Conservation (phyloP, 2,888 invertebrate genomes). For the Neoascia interrupta region DNA sequence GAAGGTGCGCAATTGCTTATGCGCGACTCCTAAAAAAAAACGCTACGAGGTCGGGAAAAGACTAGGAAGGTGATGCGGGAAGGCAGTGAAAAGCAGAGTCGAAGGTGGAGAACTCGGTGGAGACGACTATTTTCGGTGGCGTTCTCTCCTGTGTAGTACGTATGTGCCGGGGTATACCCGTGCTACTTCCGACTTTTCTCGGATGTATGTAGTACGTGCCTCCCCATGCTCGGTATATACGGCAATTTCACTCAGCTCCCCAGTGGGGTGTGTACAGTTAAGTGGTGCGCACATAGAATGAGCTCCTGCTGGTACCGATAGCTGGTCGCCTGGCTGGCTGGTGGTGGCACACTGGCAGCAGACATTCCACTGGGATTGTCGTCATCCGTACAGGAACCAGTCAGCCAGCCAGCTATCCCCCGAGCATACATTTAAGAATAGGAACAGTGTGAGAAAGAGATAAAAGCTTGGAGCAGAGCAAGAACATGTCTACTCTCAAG, state of each 20-base stretch:
- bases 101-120: conserved; percentile 49
- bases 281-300: conserved; percentile 49
- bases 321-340: conserved; percentile 39
- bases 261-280: conserved; percentile 39
- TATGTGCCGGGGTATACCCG: conserved; percentile 19
- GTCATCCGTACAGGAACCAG: conserved; percentile 15
- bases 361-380: conserved; percentile 54
- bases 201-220: background rate
- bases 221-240: conserved; percentile 33
- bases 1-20: conserved; percentile 74
- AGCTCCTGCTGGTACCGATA: conserved; percentile 28
- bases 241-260: conserved; percentile 19
- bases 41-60: conserved; percentile 12
- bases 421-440: conserved; percentile 18
- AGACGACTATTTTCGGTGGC: conserved; percentile 59
- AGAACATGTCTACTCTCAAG: conserved; percentile 49
- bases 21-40: conserved; percentile 72
- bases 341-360: conserved; percentile 16
- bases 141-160: conserved; percentile 54
- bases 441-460: conserved; percentile 58
- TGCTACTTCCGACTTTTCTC: conserved; percentile 28
- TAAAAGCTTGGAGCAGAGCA: conserved; percentile 49
- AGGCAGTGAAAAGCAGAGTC: conserved; percentile 32
- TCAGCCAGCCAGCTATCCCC: too few species aligned
- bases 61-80: conserved; percentile 6